These are phyloP conservation scores for Pycnomerus fuliginosus DNA, from an alignment of 2,888 invertebrate species.

Conservation along the genomic window DNA sequence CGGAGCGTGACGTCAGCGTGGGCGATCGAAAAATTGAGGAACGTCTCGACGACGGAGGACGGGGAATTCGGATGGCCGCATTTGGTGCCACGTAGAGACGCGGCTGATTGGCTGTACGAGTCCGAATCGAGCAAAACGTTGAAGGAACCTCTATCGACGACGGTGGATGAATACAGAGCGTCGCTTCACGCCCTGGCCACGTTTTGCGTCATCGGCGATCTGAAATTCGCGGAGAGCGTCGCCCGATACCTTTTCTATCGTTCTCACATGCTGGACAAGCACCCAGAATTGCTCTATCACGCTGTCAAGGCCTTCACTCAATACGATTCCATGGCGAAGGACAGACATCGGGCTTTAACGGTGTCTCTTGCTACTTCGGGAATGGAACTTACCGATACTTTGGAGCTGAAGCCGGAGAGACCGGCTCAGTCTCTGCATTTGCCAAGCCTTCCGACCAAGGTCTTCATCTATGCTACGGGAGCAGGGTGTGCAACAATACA, in stretches of 20 bases:
- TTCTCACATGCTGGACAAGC: slow-evolving; percentile 64
- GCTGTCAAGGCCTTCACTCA: slow-evolving; percentile 63
- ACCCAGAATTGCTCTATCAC: slow-evolving; percentile 61
- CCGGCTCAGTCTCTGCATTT: slow-evolving; percentile 58
- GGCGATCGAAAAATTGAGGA: slow-evolving; percentile 59
- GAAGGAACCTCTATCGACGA: slow-evolving; percentile 57
- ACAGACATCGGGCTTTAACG: slow-evolving; percentile 63
- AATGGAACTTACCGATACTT: slow-evolving; percentile 69
- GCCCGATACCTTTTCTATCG: slow-evolving; percentile 65
- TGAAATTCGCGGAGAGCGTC: slow-evolving; percentile 65
- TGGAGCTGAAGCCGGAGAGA: slow-evolving; percentile 59
- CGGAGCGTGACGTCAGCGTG: slow-evolving; percentile 55
- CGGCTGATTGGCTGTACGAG: slow-evolving; percentile 65
- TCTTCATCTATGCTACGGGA: slow-evolving; percentile 69
- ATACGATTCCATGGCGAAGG: slow-evolving; percentile 61
- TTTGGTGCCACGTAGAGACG: slow-evolving; percentile 58
- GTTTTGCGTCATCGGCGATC: slow-evolving; percentile 61
- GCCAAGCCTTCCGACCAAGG: slow-evolving; percentile 66
- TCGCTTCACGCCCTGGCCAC: slow-evolving; percentile 61
- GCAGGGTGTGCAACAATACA: slow-evolving; percentile 69
- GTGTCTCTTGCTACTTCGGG: slow-evolving; percentile 69
- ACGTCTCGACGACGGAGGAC: slow-evolving; percentile 66
- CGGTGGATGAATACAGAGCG: slow-evolving; percentile 64
- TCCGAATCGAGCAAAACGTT: slow-evolving; percentile 58
- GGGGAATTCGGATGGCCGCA: slow-evolving; percentile 69